A percentile compares a stretch with the other conserved stretches of the same genome.
These are phyloP conservation scores for Danio jaintianensis DNA, from an alignment of 2,797 vertebrate genomes.

Conservation along the genomic window DNA sequence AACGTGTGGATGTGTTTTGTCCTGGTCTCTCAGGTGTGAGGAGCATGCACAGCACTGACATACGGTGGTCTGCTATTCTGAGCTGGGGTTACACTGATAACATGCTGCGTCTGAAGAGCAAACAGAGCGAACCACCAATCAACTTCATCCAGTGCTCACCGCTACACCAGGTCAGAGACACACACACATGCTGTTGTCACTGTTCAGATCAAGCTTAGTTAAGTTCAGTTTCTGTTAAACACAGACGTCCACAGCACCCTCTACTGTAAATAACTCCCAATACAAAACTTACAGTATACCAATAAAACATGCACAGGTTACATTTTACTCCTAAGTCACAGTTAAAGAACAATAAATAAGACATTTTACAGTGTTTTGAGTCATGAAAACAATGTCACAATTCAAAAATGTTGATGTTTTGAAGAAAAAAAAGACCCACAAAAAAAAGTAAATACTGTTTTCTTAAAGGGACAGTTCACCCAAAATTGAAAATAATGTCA, in stretches of 20 bases:
- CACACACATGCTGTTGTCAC: neutral
- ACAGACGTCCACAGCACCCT: neutral
- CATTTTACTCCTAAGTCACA: neutral
- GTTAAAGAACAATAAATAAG: neutral
- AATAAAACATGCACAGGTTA: neutral
- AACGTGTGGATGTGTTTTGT: conserved; percentile 13
- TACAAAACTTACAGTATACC: too few relatives aligned
- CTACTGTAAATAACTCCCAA: neutral
- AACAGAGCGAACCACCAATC: conserved; percentile 95
- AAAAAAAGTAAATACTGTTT: too few relatives aligned
- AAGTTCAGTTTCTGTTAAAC: neutral
- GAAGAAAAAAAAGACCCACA: too few relatives aligned
- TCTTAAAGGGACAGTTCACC: too few relatives aligned
- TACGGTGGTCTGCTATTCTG: conserved; percentile 98
- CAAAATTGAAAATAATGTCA: too few relatives aligned
- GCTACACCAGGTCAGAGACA: conserved; percentile 87
- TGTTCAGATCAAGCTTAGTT: neutral
- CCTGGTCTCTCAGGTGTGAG: conserved; percentile 84
- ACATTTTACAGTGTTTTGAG: too few relatives aligned
- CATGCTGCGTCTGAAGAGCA: conserved; percentile 95
- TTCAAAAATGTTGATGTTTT: too few relatives aligned
- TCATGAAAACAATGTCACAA: too few relatives aligned
- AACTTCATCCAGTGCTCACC: conserved; percentile 97
- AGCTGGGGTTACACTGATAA: conserved; percentile 99
- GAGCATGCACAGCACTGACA: conserved; percentile 98